Evolutionary conservation across 1,140 invertebrate species (phyloP).

Genomic region (Pollicipes pollicipes): DNA sequence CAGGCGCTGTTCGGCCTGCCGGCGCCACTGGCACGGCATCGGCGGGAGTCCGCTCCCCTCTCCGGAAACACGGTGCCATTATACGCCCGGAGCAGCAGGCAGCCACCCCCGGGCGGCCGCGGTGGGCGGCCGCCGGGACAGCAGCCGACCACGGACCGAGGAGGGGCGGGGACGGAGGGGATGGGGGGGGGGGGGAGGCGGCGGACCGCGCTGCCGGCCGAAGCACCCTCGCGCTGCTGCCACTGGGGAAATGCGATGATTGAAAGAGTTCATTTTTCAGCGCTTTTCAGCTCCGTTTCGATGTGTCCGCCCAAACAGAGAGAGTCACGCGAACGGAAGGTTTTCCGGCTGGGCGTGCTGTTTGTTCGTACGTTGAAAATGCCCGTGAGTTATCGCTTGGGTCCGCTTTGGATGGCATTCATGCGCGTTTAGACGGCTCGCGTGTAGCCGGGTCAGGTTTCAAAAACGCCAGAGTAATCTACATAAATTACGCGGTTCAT

Average conservation of each 20-base stretch:
- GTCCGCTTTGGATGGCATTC: neutral
- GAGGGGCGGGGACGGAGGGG: neutral
- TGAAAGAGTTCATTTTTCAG: conserved; percentile 1
- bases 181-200: too few species aligned
- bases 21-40: too few species aligned
- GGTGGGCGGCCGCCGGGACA: too few species aligned
- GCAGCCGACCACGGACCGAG: neutral
- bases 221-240: neutral
- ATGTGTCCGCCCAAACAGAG: neutral
- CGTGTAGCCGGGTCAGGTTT: neutral
- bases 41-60: too few species aligned
- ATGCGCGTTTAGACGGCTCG: neutral
- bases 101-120: neutral
- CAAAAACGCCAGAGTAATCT: too few species aligned
- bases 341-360: neutral
- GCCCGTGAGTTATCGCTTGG: neutral
- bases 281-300: neutral
- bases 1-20: too few species aligned
- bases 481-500: too few species aligned
- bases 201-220: neutral
- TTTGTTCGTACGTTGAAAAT: neutral
- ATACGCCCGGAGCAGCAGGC: neutral
- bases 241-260: neutral
- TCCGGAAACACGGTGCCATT: neutral
- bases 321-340: neutral